Base-by-base conservation (phyloP, 2,797 vertebrate genomes). In the Delichon dasypus region DNA sequence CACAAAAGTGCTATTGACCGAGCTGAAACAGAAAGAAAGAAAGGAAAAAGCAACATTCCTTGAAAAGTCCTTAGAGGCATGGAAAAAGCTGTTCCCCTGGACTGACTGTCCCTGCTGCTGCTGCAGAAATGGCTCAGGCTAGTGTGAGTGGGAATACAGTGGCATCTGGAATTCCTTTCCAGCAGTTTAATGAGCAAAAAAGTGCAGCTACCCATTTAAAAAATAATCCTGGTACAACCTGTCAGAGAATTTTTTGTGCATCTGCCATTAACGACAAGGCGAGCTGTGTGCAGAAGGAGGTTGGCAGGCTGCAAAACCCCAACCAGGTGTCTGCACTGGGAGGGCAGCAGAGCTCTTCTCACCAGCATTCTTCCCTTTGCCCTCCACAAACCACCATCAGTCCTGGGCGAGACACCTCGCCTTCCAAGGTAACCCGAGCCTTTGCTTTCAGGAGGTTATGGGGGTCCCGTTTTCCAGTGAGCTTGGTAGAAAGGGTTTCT, bases 211-310 rank as follows among this genome's bases (percentile, higher is more conserved):
- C 48, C 17, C 81, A 12, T 90, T 94, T 71, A 85, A 95, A 94
- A 90, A 90, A 82, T 74, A 85, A 85, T 74, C 65, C 71, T 71
- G 61, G 50, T 40, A 14, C 66, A 92, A 50, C 13, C 26, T 8
- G 3, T n/a, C 48, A 44, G 57, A 82, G 64, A 40, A 54, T 82
- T 82, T 76, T 71, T 74, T 90, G 80, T 4, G 0, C 13, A 77
- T 67, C 71, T 95, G 81, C 84, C 92, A 47, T 85, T 82, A 80
- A 66, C 0, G 0, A 70, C 25, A 9, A 36, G 84, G 44, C 0
- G 0, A 70, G 67, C 60, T 45, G 18, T 0, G 0, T 18, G 16
- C 57, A 2, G 1, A 45, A 82, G 61, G 42, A 65, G 55, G 26
- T 54, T 4, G 5, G 55, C 32, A n/a, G 40, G 44, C 71, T 1